Conservation (phyloP, 2,113 vertebrate species). For the Passer domesticus region DNA sequence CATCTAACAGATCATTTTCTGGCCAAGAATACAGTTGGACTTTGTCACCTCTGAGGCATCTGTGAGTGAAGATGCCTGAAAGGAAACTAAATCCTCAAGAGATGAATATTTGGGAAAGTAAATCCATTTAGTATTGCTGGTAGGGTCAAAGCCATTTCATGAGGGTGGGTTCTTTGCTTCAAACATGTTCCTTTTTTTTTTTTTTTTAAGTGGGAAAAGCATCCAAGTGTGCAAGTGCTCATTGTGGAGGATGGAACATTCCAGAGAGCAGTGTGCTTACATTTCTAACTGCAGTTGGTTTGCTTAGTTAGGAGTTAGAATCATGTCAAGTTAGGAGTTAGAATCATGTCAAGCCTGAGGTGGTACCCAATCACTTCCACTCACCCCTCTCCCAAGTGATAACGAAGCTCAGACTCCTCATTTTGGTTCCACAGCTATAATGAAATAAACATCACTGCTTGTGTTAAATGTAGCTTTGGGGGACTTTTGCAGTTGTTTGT, state of each 20-base stretch:
- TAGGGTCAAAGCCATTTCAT: not conserved
- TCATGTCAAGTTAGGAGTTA: not conserved
- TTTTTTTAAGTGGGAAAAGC: not conserved
- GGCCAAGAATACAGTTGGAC: not conserved
- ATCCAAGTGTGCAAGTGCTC: not conserved
- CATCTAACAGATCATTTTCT: conserved; percentile 23
- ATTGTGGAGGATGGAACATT: not conserved
- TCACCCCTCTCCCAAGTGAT: not conserved
- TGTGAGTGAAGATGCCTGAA: not conserved
- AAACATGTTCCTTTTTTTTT: not conserved
- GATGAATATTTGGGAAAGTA: not conserved
- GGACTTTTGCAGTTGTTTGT: not conserved
- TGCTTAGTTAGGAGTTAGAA: not conserved
- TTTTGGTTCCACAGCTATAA: not conserved
- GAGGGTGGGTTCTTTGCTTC: not conserved
- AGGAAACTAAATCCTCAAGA: not conserved
- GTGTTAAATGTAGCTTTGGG: not conserved
- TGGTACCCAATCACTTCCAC: not conserved
- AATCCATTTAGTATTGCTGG: not conserved
- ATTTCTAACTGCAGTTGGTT: not conserved
- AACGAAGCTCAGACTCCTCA: not conserved
- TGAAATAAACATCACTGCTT: not conserved
- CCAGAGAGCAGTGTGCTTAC: not conserved
- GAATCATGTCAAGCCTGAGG: not conserved
- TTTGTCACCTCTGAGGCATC: not conserved